Base-by-base conservation (phyloP, 2,113 vertebrate genomes). In the Arothron firmamentum region DNA sequence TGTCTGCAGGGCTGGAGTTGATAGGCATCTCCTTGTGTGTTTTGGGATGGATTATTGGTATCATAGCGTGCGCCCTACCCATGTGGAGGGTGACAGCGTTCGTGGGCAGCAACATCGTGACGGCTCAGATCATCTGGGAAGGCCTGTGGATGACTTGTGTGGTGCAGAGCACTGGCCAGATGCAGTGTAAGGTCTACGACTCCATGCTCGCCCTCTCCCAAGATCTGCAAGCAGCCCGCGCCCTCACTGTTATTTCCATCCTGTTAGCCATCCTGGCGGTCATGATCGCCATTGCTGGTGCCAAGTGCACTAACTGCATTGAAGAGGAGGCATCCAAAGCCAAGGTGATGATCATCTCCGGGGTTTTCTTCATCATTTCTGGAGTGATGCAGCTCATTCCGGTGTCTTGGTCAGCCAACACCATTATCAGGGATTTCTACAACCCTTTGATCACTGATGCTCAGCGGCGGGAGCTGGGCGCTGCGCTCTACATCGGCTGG, bases 171-270 rank as follows among this genome's bases (percentile, higher is more conserved):
- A 91, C 89, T 0, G 89, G 90, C 1, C 90, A 91, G 69, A 91
- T 91, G 90, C 90, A 91, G 78, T 91, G 90, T 16, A 91, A 91
- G 71, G 88, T 92, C 46, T 89, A 92, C 45, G 90, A 92, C 82
- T 91, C 89, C 71, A 90, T 91, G 87, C 81, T 92, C 4, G 84
- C 90, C 0, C 87, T 92, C 15, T 87, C 87, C 17, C 88, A 87
- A 21, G 90, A 92, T 58, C 87, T 92, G 12, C 90, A 92, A 41
- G 88, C 89, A 0, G 90, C 90, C 8, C 81, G 90, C 1, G 90
- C 90, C 38, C 87, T 92, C 73, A 91, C 89, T 2, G 81, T 92
- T 45, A 87, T 90, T 67, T 89, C 90, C 83, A 88, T 90, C 75
- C 80, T 92, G 65, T 12, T 92, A 4, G 85, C 83, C 55, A 80